Conservation (phyloP, 2,797 vertebrate species). For the Danio jaintianensis region DNA sequence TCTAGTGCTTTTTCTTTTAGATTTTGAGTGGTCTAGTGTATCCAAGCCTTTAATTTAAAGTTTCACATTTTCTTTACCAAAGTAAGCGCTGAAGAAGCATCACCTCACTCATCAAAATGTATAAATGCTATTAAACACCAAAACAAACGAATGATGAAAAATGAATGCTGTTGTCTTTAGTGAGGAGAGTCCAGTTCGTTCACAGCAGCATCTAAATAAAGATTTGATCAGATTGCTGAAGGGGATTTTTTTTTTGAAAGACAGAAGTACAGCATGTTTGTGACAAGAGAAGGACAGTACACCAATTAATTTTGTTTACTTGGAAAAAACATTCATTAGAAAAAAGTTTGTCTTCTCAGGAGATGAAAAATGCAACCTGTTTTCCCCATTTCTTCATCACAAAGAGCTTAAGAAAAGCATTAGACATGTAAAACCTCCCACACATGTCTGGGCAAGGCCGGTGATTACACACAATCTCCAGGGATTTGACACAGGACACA, state of each 20-base stretch:
- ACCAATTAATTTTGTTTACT: background rate
- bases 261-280: background rate
- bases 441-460: conserved; percentile 61
- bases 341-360: conserved; percentile 15
- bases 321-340: background rate
- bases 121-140: no score
- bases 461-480: conserved; percentile 60
- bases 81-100: no score
- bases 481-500: conserved; percentile 15
- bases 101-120: no score
- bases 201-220: background rate
- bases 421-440: conserved; percentile 70
- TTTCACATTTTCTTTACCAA: no score
- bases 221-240: conserved; percentile 7
- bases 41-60: no score
- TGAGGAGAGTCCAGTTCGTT: background rate
- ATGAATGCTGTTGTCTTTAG: background rate
- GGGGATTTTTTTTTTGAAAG: background rate
- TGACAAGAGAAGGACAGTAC: background rate
- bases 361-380: conserved; percentile 59
- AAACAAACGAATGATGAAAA: no score
- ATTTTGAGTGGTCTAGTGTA: no score
- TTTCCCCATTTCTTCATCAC: conserved; percentile 61
- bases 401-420: conserved; percentile 68
- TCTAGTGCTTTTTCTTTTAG: no score